Percentiles rank a stretch among this genome's conserved stretches.
phyloP scores from a whole-genome alignment of 1,140 invertebrate genomes.

The Pogonus chalceus region DNA sequence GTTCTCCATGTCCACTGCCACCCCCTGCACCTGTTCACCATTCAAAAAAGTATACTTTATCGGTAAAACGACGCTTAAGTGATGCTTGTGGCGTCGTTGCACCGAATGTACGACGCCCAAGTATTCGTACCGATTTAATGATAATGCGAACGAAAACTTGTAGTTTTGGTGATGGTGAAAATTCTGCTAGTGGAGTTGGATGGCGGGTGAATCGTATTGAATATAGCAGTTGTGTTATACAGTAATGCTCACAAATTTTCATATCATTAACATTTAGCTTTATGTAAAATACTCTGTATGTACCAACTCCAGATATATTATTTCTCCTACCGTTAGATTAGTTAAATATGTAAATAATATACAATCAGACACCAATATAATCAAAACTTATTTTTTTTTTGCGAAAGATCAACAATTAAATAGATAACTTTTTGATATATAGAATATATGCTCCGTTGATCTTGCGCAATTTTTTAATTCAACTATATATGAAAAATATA shows the following conservation, averaged over 20 bases:
- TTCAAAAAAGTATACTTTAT: constrained; percentile 63
- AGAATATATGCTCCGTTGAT: too few species aligned
- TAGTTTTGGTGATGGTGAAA: constrained; percentile 44
- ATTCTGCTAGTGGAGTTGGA: background rate
- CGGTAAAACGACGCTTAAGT: constrained; percentile 66
- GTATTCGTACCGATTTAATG: constrained; percentile 74
- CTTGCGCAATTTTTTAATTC: too few species aligned
- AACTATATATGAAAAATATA: too few species aligned
- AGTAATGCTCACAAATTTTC: background rate
- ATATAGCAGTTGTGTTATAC: background rate
- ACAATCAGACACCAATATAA: too few species aligned
- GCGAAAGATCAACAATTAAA: too few species aligned
- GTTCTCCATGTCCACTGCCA: constrained; percentile 55
- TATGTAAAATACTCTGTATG: background rate
- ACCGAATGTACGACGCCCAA: constrained; percentile 70
- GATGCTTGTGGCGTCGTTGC: constrained; percentile 78
- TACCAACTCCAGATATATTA: background rate
- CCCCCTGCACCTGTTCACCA: constrained; percentile 49
- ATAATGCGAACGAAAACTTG: constrained; percentile 73
- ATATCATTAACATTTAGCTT: background rate
- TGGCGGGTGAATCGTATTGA: background rate
- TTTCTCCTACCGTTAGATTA: too few species aligned
- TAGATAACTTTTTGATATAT: too few species aligned
- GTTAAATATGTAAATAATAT: too few species aligned
- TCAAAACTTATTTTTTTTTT: too few species aligned